These are phyloP conservation scores for Ectobius pallidus DNA, from an alignment of 2,888 invertebrate species.

Conservation along the genomic window DNA sequence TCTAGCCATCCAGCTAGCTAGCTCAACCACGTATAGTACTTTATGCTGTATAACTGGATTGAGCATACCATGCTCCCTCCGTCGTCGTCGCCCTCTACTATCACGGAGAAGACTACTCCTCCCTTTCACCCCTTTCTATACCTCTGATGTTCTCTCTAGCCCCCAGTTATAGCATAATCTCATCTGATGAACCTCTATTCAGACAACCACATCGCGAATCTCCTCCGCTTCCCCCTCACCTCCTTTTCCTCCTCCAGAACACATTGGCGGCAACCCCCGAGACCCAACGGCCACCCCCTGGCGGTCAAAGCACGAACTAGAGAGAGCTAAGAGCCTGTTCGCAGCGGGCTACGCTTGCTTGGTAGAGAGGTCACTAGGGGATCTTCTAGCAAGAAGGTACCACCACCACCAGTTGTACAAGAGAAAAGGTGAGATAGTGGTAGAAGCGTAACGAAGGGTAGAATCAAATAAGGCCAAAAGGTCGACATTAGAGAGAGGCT, in stretches of 20 bases:
- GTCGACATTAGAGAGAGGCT: constrained; percentile 55
- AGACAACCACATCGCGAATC: constrained; percentile 40
- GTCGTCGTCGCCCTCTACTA: no score
- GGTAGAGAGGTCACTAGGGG: constrained; percentile 39
- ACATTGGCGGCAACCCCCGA: constrained; percentile 30
- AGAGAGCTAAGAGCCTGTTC: constrained; percentile 26
- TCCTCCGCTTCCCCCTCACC: neutral
- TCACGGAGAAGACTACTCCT: constrained; percentile 39
- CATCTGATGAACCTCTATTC: constrained; percentile 50
- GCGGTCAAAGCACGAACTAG: constrained; percentile 38
- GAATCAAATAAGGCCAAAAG: constrained; percentile 52
- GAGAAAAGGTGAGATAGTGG: constrained; percentile 49
- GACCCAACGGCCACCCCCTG: constrained; percentile 33
- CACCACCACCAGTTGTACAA: neutral
- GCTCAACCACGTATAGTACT: constrained; percentile 34
- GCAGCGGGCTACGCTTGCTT: neutral
- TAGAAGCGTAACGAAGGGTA: constrained; percentile 49
- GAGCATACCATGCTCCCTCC: constrained; percentile 40
- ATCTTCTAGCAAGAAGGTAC: constrained; percentile 33
- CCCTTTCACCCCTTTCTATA: constrained; percentile 42
- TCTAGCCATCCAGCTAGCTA: constrained; percentile 11
- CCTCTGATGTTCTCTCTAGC: constrained; percentile 42
- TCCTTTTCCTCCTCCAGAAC: neutral
- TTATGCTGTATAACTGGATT: constrained; percentile 44
- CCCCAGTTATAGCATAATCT: constrained; percentile 45